Conservation (phyloP, 2,888 invertebrate species). For the Leptopilina myrica region DNA sequence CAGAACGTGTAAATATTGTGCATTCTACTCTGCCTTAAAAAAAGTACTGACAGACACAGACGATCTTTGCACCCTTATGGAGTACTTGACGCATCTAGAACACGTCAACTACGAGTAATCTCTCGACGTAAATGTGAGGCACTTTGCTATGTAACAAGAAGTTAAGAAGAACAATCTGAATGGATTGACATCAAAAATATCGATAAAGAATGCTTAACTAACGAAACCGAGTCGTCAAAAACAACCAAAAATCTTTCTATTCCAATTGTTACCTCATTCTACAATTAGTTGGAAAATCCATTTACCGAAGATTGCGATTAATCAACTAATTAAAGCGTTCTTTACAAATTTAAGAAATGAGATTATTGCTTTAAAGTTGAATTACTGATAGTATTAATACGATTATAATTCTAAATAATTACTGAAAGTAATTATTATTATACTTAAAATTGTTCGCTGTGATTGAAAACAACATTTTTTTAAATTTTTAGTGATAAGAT, state of each 20-base stretch:
- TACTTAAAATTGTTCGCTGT: background rate
- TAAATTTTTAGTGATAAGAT: background rate
- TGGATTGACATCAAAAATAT: background rate
- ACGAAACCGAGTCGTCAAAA: background rate
- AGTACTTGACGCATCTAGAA: background rate
- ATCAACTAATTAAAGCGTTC: background rate
- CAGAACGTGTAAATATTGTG: conserved; percentile 14
- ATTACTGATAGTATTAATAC: background rate
- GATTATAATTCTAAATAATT: background rate
- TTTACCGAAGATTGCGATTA: background rate
- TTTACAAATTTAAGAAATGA: background rate
- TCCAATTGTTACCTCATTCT: background rate
- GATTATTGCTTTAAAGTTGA: background rate
- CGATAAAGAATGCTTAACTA: background rate
- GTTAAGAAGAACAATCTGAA: background rate
- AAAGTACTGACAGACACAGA: conserved; percentile 35
- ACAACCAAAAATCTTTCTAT: background rate
- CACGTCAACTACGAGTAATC: background rate
- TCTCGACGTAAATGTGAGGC: background rate
- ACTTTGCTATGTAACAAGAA: background rate
- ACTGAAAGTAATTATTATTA: background rate
- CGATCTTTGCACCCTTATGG: conserved; percentile 1
- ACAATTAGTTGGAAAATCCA: background rate
- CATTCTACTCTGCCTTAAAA: background rate
- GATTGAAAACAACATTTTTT: background rate